phyloP scores from a whole-genome alignment of 1,140 invertebrate genomes.

The Ostrea edulis region DNA sequence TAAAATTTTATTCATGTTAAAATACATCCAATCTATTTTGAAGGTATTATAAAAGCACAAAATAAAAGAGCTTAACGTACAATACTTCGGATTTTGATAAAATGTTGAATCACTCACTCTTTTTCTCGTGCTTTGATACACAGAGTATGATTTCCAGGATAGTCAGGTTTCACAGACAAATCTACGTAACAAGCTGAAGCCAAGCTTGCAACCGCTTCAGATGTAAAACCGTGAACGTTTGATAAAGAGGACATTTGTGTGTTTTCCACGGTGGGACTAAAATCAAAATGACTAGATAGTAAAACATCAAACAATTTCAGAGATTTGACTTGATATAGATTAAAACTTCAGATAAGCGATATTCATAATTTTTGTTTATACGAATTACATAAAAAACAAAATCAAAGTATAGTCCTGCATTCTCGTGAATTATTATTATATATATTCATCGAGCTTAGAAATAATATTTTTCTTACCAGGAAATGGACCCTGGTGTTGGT shows the following conservation, averaged over 20 bases:
- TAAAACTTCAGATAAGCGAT: not conserved
- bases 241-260: not conserved
- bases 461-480: not conserved
- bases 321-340: not conserved
- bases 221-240: not conserved
- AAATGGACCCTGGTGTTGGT: not conserved
- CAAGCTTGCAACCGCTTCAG: not conserved
- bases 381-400: not conserved
- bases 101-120: not conserved
- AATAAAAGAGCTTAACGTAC: no score
- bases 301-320: no score
- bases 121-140: not conserved
- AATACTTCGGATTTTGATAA: not conserved
- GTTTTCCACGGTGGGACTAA: not conserved
- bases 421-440: no score
- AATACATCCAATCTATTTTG: no score
- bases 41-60: no score
- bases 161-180: not conserved
- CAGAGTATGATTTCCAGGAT: not conserved
- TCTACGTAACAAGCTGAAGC: not conserved
- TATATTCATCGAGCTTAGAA: not conserved
- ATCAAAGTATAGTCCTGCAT: not conserved
- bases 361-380: not conserved
- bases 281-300: not conserved
- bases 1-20: no score